These are phyloP conservation scores for Macropus fuliginosus DNA, from an alignment of 2,797 vertebrate species.

Conservation along the genomic window DNA sequence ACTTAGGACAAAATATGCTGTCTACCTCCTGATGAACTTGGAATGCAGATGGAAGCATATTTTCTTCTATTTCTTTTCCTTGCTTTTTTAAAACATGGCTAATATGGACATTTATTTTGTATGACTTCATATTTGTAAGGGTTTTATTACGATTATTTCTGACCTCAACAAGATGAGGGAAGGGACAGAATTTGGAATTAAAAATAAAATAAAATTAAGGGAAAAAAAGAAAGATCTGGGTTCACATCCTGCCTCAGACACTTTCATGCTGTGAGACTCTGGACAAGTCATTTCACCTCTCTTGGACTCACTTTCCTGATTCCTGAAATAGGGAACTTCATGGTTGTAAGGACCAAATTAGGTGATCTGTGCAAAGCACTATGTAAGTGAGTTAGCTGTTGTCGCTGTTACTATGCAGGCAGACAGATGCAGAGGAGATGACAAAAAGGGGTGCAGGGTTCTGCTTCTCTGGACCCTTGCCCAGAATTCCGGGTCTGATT, in stretches of 20 bases:
- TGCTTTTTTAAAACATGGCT: not conserved
- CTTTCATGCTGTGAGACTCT: not conserved
- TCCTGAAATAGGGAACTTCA: not conserved
- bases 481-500: not conserved
- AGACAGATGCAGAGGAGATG: not conserved
- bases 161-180: not conserved
- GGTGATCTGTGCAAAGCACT: no score
- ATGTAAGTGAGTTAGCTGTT: not conserved
- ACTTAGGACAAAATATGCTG: not conserved
- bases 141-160: not conserved
- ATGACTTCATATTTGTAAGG: not conserved
- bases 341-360: not conserved
- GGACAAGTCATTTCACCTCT: not conserved
- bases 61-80: not conserved
- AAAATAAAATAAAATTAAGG: not conserved
- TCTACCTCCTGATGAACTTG: not conserved
- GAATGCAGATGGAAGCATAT: not conserved
- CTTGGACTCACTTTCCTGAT: not conserved
- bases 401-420: not conserved
- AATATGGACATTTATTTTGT: not conserved
- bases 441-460: not conserved
- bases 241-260: not conserved
- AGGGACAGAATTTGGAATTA: not conserved
- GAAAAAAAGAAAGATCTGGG: not conserved
- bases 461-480: not conserved